A percentile compares a stretch with the other conserved stretches of the same genome.
Conservation (phyloP, 2,113 vertebrate genomes). For the Ginglymostoma cirratum region DNA sequence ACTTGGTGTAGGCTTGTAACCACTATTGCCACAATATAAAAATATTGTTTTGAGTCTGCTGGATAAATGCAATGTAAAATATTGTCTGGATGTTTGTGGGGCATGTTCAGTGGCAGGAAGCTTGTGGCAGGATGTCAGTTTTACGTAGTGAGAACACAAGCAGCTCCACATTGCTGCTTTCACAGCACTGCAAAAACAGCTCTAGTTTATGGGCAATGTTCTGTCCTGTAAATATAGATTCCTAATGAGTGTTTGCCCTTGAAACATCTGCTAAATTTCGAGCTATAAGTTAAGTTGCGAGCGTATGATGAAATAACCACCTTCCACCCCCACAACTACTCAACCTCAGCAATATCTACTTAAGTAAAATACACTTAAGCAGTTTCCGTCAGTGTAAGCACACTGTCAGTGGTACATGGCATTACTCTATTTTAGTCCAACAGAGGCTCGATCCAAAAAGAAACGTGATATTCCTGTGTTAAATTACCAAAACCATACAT, state of each 20-base stretch:
- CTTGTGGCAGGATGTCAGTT: background rate
- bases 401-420: background rate
- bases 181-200: background rate
- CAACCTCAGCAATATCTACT: background rate
- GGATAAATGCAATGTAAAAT: background rate
- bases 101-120: background rate
- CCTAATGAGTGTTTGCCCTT: background rate
- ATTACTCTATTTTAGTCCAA: slow-evolving; percentile 28
- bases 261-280: background rate
- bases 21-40: background rate
- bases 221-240: background rate
- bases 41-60: background rate
- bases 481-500: slow-evolving; percentile 29
- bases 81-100: background rate
- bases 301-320: background rate
- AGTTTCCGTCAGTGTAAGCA: slow-evolving; percentile 20
- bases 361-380: background rate
- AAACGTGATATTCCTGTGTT: slow-evolving; percentile 27
- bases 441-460: background rate
- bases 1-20: no score
- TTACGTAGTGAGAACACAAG: background rate
- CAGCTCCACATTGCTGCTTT: background rate
- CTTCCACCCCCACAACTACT: background rate
- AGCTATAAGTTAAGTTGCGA: background rate
- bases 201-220: background rate